Base-by-base conservation (phyloP, 2,797 vertebrate genomes). In the Varecia variegata region DNA sequence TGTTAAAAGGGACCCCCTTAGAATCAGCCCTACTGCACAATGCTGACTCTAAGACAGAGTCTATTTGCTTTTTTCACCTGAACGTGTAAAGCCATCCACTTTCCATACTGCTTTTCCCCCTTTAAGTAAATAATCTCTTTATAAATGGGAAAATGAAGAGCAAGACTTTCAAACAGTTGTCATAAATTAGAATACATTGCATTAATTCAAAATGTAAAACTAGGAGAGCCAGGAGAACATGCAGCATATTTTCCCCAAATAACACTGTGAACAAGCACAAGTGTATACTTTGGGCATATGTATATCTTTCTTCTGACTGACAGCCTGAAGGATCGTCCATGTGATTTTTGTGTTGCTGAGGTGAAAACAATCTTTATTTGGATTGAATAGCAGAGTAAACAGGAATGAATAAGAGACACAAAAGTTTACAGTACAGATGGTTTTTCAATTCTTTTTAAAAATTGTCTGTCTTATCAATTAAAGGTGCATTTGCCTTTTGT, bases 191-290 rank as follows among this genome's bases (percentile, higher is more conserved):
- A 98, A 98, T 98, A 98, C 98, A 98, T 96, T 98, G 81, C 97
- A 97, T 98, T 98, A 97, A 98, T 97, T 97, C 96, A 95, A 97
- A 96, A 98, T 98, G 96, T 98, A 98, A 98, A 98, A 98, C 98
- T 98, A 97, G 96, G 94, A 98, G 98, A 98, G 97, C 97, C 98
- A 98, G 97, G 96, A 98, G 98, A 98, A 98, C 96, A 86, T 98
- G 98, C 97, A 98, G 98, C 98, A 98, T 99, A 98, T 99, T 99
- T 99, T 98, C 97, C 95, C 97, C 98, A 98, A 98, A 98, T 98
- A 98, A 98, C 98, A 98, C 98, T 98, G 98, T 96, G 98, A 98
- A 98, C 67, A 98, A 98, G 97, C 97, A 98, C 98, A 98, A 98
- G 98, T 98, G 98, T 98, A 98, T 97, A 98, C 98, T 98, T 96